phyloP scores from a whole-genome alignment of 2,113 vertebrate genomes.

The Strix uralensis region DNA sequence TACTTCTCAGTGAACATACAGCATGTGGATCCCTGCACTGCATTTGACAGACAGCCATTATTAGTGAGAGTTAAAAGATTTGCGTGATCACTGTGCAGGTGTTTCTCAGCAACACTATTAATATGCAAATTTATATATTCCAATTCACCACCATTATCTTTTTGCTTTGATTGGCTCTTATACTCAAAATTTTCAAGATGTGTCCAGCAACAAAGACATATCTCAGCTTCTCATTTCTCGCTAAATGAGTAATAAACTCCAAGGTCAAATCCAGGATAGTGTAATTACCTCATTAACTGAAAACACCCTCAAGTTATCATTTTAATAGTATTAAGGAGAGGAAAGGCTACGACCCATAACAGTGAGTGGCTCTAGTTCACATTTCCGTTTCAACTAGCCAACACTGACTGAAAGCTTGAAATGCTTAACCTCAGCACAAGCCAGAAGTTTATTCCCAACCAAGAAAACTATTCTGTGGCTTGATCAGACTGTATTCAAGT shows the following conservation, averaged over 20 bases:
- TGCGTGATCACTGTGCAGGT: background rate
- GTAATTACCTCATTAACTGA: conserved; percentile 50
- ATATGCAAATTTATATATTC: conserved; percentile 16
- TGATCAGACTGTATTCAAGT: background rate
- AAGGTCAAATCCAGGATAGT: conserved; percentile 13
- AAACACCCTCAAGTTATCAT: background rate
- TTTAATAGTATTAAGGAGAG: background rate
- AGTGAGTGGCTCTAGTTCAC: background rate
- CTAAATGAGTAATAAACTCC: conserved; percentile 26
- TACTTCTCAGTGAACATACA: background rate
- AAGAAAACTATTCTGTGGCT: background rate
- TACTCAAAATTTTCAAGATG: background rate
- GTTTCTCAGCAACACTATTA: background rate
- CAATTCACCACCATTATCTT: background rate
- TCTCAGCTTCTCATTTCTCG: background rate
- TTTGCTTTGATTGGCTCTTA: conserved; percentile 3
- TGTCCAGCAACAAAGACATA: background rate
- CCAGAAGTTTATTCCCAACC: background rate
- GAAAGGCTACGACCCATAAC: background rate
- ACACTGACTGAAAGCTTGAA: background rate
- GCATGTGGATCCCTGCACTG: background rate
- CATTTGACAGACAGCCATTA: background rate
- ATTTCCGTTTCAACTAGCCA: background rate
- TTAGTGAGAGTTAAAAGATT: background rate
- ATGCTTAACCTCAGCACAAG: background rate